These are phyloP conservation scores for Xiphias gladius DNA, from an alignment of 2,113 vertebrate species.

Conservation along the genomic window DNA sequence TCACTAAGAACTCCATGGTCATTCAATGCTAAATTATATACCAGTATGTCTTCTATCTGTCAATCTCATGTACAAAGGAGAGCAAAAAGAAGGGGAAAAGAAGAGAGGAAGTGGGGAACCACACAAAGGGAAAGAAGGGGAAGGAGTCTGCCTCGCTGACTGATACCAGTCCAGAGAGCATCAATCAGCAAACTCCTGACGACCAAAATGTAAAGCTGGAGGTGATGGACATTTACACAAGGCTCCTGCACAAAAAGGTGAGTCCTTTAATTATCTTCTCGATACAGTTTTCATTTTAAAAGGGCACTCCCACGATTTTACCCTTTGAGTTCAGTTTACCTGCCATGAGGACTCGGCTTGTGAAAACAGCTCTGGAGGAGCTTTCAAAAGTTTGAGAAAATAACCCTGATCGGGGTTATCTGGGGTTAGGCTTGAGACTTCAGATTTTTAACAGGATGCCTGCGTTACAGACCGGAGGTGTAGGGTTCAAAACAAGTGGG, in stretches of 20 bases:
- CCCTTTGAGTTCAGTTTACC: background rate
- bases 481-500: no score
- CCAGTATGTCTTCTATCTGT: slow-evolving; percentile 7
- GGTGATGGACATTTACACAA: slow-evolving; percentile 43
- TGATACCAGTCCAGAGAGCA: background rate
- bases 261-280: background rate
- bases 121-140: slow-evolving; percentile 8
- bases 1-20: background rate
- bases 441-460: background rate
- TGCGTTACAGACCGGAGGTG: background rate
- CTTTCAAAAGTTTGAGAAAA: background rate
- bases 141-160: background rate
- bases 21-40: background rate
- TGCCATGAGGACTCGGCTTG: background rate
- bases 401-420: background rate
- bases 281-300: background rate
- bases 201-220: background rate
- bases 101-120: slow-evolving; percentile 58
- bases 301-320: background rate
- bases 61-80: slow-evolving; percentile 69
- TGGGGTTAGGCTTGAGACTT: background rate
- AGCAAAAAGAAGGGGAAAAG: slow-evolving; percentile 76
- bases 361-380: background rate
- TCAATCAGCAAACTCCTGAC: background rate
- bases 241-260: slow-evolving; percentile 68